A percentile compares a stretch with the other conserved stretches of the same genome.
Conservation (phyloP, 2,888 invertebrate genomes). For the Andrena marginata region DNA sequence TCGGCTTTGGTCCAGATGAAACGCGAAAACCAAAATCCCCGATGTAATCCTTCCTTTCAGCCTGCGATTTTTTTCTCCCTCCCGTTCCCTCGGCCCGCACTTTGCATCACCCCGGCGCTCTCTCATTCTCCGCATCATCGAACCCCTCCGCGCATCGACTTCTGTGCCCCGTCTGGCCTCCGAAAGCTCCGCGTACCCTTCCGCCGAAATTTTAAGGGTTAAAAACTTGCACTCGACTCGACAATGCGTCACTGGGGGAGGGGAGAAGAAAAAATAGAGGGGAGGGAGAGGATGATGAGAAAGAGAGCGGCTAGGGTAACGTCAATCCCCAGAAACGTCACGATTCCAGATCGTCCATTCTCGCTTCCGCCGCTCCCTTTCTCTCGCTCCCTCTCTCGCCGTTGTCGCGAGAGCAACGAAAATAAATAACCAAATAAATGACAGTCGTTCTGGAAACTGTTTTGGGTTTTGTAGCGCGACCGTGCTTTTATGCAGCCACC, state of each 20-base stretch:
- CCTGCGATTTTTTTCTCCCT: slow-evolving; percentile 76
- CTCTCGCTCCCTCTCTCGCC: slow-evolving; percentile 21
- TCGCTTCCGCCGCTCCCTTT: slow-evolving; percentile 13
- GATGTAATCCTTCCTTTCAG: slow-evolving; percentile 84
- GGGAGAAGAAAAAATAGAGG: slow-evolving; percentile 62
- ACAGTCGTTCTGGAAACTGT: slow-evolving; percentile 83
- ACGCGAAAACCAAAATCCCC: slow-evolving; percentile 85
- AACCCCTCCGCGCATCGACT: slow-evolving; percentile 69
- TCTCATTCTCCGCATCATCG: slow-evolving; percentile 64
- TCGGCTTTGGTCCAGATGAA: slow-evolving; percentile 84
- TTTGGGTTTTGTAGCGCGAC: slow-evolving; percentile 83
- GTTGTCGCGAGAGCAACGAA: slow-evolving; percentile 47
- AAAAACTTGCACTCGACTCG: slow-evolving; percentile 84
- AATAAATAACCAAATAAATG: slow-evolving; percentile 82
- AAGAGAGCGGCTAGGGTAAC: slow-evolving; percentile 68
- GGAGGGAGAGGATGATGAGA: slow-evolving; percentile 54
- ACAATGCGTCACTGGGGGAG: slow-evolving; percentile 77
- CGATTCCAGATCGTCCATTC: slow-evolving; percentile 51
- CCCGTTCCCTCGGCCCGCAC: slow-evolving; percentile 40
- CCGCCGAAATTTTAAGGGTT: slow-evolving; percentile 83
- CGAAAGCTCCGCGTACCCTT: slow-evolving; percentile 76
- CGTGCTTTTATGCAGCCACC: slow-evolving; percentile 71
- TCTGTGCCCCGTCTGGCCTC: slow-evolving; percentile 70
- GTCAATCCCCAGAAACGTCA: slow-evolving; percentile 65
- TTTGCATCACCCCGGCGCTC: slow-evolving; percentile 9